Conservation (phyloP, 2,113 vertebrate genomes). For the Poecile atricapillus region DNA sequence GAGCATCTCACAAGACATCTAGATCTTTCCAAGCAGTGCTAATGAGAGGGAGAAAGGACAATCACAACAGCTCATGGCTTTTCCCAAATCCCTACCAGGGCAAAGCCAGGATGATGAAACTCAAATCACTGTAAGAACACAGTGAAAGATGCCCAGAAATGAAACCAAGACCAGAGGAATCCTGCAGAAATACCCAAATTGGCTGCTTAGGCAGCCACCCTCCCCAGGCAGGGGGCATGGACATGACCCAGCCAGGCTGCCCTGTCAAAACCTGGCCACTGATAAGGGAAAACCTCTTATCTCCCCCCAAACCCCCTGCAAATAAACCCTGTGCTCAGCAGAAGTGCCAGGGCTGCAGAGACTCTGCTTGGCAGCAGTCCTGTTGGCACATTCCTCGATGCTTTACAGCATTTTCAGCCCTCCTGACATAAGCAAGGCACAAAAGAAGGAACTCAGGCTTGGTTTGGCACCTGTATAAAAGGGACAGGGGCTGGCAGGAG, state of each 20-base stretch:
- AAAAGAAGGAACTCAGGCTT: not conserved
- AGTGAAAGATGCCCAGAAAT: not conserved
- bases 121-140: not conserved
- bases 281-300: not conserved
- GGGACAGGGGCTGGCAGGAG: not conserved
- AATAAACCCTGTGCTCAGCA: not conserved
- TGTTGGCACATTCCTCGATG: accelerated
- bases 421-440: not conserved
- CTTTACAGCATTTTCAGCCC: constrained; percentile 39
- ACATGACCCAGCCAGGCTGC: not conserved
- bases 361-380: not conserved
- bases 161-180: not conserved
- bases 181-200: not conserved
- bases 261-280: not conserved
- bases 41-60: not conserved
- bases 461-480: not conserved
- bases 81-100: not conserved
- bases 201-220: not conserved
- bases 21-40: not conserved
- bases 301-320: not conserved
- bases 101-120: not conserved
- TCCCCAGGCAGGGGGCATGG: not conserved
- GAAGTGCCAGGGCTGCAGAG: not conserved
- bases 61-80: not conserved
- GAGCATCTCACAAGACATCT: accelerated